Evolutionary conservation across 2,888 invertebrate genomes (phyloP).

Genomic region (Cyclophora punctaria): DNA sequence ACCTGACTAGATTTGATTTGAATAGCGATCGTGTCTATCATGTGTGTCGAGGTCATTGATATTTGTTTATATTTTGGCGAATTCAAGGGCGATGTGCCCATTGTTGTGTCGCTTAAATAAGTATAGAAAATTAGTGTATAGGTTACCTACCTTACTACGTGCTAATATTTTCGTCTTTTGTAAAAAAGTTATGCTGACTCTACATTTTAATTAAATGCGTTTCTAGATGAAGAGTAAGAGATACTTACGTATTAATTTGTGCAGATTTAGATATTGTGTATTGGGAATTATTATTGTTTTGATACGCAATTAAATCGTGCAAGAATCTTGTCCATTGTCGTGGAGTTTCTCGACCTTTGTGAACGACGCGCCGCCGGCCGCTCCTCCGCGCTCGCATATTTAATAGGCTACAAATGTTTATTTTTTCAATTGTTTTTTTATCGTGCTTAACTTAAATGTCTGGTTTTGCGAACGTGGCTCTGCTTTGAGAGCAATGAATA

Average conservation of each 20-base stretch:
- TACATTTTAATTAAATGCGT: too few relatives aligned
- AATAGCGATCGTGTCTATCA: constrained; percentile 52
- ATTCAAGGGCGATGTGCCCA: constrained; percentile 52
- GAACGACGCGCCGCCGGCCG: constrained; percentile 27
- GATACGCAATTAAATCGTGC: constrained; percentile 39
- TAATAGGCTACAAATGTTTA: constrained; percentile 37
- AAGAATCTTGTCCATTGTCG: constrained; percentile 48
- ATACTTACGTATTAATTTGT: too few relatives aligned
- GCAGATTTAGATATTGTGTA: too few relatives aligned
- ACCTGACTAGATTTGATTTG: constrained; percentile 54
- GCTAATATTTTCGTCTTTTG: too few relatives aligned
- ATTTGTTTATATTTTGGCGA: constrained; percentile 64
- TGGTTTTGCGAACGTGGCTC: neutral
- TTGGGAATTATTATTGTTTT: constrained; percentile 9
- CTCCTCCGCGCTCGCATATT: constrained; percentile 31
- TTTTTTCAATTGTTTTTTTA: constrained; percentile 21
- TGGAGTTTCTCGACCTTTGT: constrained; percentile 53
- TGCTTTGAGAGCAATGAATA: too few relatives aligned
- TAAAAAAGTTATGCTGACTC: too few relatives aligned
- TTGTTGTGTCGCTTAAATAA: too few relatives aligned
- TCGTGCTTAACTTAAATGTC: neutral
- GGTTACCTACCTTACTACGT: too few relatives aligned
- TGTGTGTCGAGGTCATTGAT: constrained; percentile 68
- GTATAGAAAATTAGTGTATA: too few relatives aligned
- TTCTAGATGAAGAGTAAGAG: too few relatives aligned